Evolutionary conservation across 2,113 vertebrate genomes (phyloP), one percentile per base, ranked within the genome.

Genomic region (Pampusana beccarii): DNA sequence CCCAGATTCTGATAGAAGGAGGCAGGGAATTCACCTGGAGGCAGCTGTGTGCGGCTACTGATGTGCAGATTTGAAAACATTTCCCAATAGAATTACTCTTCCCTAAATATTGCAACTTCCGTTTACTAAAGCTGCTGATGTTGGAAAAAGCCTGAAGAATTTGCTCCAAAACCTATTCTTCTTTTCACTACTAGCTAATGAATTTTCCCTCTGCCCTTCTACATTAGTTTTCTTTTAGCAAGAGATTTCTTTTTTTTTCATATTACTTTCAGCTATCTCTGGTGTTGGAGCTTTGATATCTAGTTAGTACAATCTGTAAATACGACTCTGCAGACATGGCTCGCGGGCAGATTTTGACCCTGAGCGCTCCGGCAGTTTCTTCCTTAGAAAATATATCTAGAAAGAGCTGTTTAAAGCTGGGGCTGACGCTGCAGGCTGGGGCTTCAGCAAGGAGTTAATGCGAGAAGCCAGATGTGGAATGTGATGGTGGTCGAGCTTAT

Each of bases 301-400:
- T 94, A 38, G 65, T 93, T 78, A 93, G 91, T 70, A 44, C 88
- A 50, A 84, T 94, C 73, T 79, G 91, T 91, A 95, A 96, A 86
- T 86, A 84, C 2, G 8, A 53, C 77, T 91, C 80, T 91, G 83
- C 92, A 96, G 95, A 92, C 84, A 25, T 53, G 8, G 91, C 96
- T 91, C 46, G 57, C 65, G 89, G 91, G 96, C 77, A 96, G 40
- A 38, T 69, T 87, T 79, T 94, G 95, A 94, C 96, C 88, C 96
- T 72, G 57, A 92, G 66, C 10, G 0, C 80, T 81, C 80, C 0
- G 2, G 62, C 70, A 36, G 78, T 36, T 91, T 54, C 77, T 92
- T 48, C 90, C 60, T 85, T 38, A 12, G 54, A 81, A 89, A 82
- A 65, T 14, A 5, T 5, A 60, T 50, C 93, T 29, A 21, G 78